Evolutionary conservation across 1,140 invertebrate genomes (phyloP).

Genomic region (Drosophila sp.): DNA sequence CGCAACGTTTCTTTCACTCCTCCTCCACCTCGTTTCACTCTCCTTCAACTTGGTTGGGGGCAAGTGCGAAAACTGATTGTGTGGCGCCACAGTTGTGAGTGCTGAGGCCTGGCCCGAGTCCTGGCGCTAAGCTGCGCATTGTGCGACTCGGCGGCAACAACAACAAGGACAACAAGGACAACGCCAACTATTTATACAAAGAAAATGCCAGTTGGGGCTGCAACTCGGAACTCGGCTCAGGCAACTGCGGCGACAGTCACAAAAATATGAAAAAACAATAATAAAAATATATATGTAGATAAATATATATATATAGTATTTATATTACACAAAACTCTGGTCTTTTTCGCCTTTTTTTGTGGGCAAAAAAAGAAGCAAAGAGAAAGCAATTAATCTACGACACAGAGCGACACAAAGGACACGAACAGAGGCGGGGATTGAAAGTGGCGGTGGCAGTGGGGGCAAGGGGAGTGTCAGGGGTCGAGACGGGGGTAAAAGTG

Average conservation of each 20-base stretch:
- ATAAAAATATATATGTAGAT: conserved; percentile 53
- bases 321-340: conserved; percentile 79
- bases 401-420: conserved; percentile 70
- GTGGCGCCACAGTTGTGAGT: conserved; percentile 40
- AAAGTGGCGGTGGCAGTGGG: background rate
- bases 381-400: conserved; percentile 82
- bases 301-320: conserved; percentile 58
- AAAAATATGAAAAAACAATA: conserved; percentile 19
- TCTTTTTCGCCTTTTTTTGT: conserved; percentile 20
- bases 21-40: background rate
- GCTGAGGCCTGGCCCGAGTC: conserved; percentile 24
- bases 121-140: conserved; percentile 60
- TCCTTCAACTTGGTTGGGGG: conserved; percentile 31
- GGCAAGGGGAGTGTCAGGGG: background rate
- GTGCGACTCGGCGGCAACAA: conserved; percentile 37
- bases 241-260: conserved; percentile 51
- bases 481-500: conserved; percentile 65
- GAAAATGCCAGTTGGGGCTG: conserved; percentile 48
- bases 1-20: conserved; percentile 10
- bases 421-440: conserved; percentile 20
- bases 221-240: conserved; percentile 10
- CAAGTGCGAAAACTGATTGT: conserved; percentile 82
- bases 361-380: conserved; percentile 28
- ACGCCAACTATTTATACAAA: conserved; percentile 77
- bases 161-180: conserved; percentile 39